Evolutionary conservation across 1,140 invertebrate species (phyloP).

Genomic region (Thalassaphorura encarpata): DNA sequence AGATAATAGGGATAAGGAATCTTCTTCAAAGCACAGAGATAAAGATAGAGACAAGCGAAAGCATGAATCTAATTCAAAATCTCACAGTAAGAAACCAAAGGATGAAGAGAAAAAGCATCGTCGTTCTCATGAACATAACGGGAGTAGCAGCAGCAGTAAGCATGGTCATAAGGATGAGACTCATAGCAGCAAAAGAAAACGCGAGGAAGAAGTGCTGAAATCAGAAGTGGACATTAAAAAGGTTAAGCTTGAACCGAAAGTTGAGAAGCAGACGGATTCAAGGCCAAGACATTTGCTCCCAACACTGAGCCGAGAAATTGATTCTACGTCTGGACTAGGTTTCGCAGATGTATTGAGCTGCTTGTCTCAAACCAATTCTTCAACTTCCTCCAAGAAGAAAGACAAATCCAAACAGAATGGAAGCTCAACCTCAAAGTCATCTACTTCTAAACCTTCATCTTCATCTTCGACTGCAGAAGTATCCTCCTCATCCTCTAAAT

Average conservation of each 20-base stretch:
- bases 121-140: no score
- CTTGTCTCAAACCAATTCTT: slow-evolving; percentile 6
- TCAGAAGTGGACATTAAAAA: slow-evolving; percentile 17
- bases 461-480: no score
- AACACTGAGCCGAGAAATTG: slow-evolving; percentile 20
- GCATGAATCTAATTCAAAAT: no score
- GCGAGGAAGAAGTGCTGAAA: slow-evolving; percentile 23
- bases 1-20: no score
- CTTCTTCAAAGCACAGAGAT: not conserved
- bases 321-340: slow-evolving; percentile 36
- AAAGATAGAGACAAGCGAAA: not conserved
- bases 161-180: no score
- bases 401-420: not conserved
- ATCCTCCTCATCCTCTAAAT: no score
- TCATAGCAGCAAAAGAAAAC: no score
- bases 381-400: slow-evolving; percentile 2
- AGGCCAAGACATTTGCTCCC: not conserved
- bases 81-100: no score
- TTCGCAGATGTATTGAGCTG: slow-evolving; percentile 27
- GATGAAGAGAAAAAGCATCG: no score
- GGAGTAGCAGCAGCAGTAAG: no score
- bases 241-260: slow-evolving; percentile 22
- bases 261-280: slow-evolving; percentile 25
- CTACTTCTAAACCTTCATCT: no score
- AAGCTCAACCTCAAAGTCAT: not conserved